Evolutionary conservation across 2,888 invertebrate genomes (phyloP), one percentile per base, ranked within the genome.

Genomic region (Hirtodrosophila duncani): DNA sequence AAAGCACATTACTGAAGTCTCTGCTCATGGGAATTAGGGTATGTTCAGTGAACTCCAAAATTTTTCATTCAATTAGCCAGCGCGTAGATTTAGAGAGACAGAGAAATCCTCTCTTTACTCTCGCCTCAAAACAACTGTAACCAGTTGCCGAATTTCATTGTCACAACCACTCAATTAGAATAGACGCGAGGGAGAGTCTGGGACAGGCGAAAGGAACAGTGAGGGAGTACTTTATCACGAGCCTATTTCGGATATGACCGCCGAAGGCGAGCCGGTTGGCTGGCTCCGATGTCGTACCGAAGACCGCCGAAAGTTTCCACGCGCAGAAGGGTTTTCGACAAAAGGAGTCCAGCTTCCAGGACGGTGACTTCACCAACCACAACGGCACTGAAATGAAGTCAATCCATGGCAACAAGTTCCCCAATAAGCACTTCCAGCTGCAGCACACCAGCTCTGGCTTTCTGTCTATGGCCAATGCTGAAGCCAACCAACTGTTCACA

Each of bases 381-480:
- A 95, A 95, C 86, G 97, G 97, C 89, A 95, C 95, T 83, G 95
- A 95, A 56, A 98, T 98, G 72, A 97, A 97, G 88, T 98, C 98
- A 77, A 99, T 99, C 89, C 99, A 97, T 79, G 98, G 99, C 42
- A 91, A 91, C 84, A 97, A 97, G 89, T 99, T 99, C 88, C 92
- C 91, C 37, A 99, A 99, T 86, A 99, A 99, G 89, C 98, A 99
- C 91, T 99, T 99, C 90, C 90, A 90, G 66, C 90, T 98, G 88
- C 97, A 95, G 89, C 99, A 99, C 89, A 94, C 94, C 44, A 96
- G 95, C 59, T 92, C 96, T 53, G 98, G 97, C 84, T 91, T 93
- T 43, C 89, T 98, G 84, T 98, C 98, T 11, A 98, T 98, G 98
- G 98, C 98, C 33, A 98, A 98, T 82, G 97, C 97, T 83, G 98